phyloP scores from a whole-genome alignment of 2,113 vertebrate species.

The Zosterops lateralis region DNA sequence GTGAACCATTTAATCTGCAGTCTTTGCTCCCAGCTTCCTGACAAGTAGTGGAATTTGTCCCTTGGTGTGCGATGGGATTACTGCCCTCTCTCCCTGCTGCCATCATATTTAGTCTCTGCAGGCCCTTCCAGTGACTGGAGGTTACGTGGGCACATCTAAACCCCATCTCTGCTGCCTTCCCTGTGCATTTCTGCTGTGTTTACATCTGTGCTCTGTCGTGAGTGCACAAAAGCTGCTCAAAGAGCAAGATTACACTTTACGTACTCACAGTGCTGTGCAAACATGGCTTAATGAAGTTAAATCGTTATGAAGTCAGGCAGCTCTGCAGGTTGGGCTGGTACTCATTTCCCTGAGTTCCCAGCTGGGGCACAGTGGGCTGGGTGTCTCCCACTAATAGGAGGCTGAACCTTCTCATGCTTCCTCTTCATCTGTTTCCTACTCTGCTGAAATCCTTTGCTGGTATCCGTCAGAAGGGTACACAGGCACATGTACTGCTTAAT shows the following conservation, averaged over 20 bases:
- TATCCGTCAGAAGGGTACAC: neutral
- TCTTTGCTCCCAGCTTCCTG: conserved; percentile 12
- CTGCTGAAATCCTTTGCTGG: neutral
- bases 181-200: neutral
- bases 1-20: conserved; percentile 11
- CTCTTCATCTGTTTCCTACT: neutral
- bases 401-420: neutral
- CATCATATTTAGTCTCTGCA: neutral
- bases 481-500: neutral
- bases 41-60: neutral
- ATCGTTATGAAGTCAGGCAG: neutral
- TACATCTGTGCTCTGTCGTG: rapidly evolving
- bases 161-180: rapidly evolving
- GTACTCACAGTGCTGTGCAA: neutral
- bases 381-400: neutral
- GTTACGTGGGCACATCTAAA: neutral
- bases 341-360: neutral
- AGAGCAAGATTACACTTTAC: neutral
- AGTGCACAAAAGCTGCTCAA: neutral
- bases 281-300: neutral
- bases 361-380: neutral
- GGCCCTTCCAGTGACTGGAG: neutral
- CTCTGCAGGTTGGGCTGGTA: neutral
- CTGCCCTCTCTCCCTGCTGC: neutral
- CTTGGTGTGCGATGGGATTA: neutral